phyloP scores from a whole-genome alignment of 1,140 invertebrate species.

The Coenobita brevimanus region DNA sequence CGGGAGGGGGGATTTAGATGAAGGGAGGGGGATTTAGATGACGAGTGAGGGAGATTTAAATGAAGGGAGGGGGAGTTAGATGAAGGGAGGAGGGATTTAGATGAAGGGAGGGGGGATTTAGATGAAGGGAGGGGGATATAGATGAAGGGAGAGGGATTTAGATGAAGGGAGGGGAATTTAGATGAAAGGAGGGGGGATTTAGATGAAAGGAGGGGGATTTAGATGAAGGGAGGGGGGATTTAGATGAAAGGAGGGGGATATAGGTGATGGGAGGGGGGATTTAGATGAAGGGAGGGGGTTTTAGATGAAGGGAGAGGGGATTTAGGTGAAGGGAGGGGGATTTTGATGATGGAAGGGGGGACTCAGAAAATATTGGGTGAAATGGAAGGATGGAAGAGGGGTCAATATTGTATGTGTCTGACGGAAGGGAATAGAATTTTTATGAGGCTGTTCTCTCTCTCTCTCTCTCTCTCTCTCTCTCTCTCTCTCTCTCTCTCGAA shows the following conservation, averaged over 20 bases:
- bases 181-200: neutral
- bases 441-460: neutral
- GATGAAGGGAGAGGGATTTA: too few relatives aligned
- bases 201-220: too few relatives aligned
- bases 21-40: neutral
- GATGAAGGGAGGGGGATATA: neutral
- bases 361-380: too few relatives aligned
- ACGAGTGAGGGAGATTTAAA: neutral
- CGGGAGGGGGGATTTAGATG: too few relatives aligned
- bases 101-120: neutral
- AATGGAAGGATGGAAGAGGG: neutral
- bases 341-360: too few relatives aligned
- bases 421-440: neutral
- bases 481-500: constrained; percentile 19
- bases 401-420: neutral
- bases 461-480: constrained; percentile 32
- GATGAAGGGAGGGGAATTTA: too few relatives aligned
- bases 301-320: too few relatives aligned
- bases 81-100: neutral
- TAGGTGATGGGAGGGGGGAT: too few relatives aligned
- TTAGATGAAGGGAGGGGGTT: too few relatives aligned
- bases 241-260: too few relatives aligned
- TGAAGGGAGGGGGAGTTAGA: neutral
- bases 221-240: too few relatives aligned
- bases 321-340: too few relatives aligned